Evolutionary conservation across 2,113 vertebrate genomes (phyloP).

Genomic region (Petaurus breviceps): DNA sequence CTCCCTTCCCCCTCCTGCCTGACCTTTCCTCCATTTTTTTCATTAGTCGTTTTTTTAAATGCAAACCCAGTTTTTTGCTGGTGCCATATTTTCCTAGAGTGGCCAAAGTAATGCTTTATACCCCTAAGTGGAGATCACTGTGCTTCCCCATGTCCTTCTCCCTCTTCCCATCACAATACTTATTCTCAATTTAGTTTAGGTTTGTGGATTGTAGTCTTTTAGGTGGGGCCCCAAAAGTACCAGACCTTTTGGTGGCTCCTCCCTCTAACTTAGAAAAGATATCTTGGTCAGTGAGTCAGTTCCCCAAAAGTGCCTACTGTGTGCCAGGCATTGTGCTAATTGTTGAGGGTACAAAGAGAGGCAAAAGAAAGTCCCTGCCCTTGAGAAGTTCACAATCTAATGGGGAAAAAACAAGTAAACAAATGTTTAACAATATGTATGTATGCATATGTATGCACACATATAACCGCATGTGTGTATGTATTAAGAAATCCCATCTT

Average conservation of each 20-base stretch:
- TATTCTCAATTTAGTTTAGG: neutral
- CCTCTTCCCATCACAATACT: neutral
- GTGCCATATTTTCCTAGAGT: neutral
- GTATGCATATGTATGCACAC: too few species aligned
- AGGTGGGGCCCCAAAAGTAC: neutral
- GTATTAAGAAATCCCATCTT: neutral
- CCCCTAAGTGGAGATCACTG: neutral
- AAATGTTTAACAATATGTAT: neutral
- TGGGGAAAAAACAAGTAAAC: neutral
- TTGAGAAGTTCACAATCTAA: neutral
- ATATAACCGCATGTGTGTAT: too few species aligned
- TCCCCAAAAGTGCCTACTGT: neutral
- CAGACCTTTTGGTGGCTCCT: neutral
- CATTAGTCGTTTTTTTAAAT: conserved; percentile 26
- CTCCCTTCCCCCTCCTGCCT: neutral
- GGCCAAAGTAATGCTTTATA: neutral
- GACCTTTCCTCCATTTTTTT: conserved; percentile 9
- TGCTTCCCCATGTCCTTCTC: neutral
- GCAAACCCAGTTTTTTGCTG: neutral
- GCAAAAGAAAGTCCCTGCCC: neutral
- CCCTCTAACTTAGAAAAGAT: neutral
- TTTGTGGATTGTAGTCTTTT: neutral
- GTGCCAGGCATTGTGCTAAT: neutral
- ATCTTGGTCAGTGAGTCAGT: neutral
- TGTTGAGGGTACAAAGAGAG: neutral